Evolutionary conservation across 2,113 vertebrate species (phyloP).

Genomic region (Edolisoma coerulescens): DNA sequence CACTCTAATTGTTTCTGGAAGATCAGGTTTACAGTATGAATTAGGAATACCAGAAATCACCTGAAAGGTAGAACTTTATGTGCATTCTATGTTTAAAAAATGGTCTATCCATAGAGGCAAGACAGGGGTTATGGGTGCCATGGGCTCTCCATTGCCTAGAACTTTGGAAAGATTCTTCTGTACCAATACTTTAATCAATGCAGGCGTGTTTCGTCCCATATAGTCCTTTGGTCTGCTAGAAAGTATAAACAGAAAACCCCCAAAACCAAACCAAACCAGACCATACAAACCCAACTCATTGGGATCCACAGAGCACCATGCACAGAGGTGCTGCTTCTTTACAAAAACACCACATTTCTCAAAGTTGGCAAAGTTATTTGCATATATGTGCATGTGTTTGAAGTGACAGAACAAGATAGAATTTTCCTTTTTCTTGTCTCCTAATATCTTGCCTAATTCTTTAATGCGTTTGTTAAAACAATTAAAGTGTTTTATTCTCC

Average conservation of each 20-base stretch:
- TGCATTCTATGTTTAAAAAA: not conserved
- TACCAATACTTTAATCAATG: not conserved
- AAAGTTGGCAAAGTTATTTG: not conserved
- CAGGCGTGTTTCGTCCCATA: not conserved
- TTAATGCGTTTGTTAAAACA: not conserved
- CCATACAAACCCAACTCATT: accelerated
- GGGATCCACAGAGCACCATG: not conserved
- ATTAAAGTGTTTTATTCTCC: not conserved
- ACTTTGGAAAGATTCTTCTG: not conserved
- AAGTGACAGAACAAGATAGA: not conserved
- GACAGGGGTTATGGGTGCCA: not conserved
- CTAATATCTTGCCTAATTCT: not conserved
- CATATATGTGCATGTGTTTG: not conserved
- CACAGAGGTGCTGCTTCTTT: not conserved
- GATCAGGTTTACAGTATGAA: not conserved
- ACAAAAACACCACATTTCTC: not conserved
- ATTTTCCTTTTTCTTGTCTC: not conserved
- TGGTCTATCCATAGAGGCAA: not conserved
- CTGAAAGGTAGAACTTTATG: not conserved
- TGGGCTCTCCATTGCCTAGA: not conserved
- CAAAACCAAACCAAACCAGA: not conserved
- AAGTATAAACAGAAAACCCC: not conserved
- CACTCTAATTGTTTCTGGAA: not conserved
- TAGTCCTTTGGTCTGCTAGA: not conserved
- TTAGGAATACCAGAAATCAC: not conserved